phyloP scores from a whole-genome alignment of 2,797 vertebrate genomes.

The Anas flavirostris region DNA sequence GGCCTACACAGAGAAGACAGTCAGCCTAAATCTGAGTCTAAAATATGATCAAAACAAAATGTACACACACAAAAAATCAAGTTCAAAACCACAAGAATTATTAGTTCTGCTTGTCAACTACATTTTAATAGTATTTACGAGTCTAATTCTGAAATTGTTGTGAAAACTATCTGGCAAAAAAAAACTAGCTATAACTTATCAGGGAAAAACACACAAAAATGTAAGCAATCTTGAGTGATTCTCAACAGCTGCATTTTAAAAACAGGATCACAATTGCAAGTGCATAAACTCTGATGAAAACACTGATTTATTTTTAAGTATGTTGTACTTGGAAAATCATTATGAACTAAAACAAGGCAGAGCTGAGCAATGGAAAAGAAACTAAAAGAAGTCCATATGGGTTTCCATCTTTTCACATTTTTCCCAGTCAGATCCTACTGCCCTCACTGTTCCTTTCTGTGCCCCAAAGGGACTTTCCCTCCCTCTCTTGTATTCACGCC shows the following conservation, averaged over 20 bases:
- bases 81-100: conserved; percentile 38
- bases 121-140: conserved; percentile 68
- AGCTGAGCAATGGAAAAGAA: conserved; percentile 49
- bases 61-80: not conserved
- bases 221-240: conserved; percentile 61
- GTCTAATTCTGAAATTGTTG: conserved; percentile 27
- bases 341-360: conserved; percentile 60
- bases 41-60: not conserved
- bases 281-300: conserved; percentile 56
- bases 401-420: not conserved
- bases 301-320: conserved; percentile 59
- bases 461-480: not conserved
- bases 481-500: not conserved
- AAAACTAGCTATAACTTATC: conserved; percentile 48
- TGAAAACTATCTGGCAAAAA: conserved; percentile 55
- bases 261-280: conserved; percentile 42
- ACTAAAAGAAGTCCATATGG: conserved; percentile 35
- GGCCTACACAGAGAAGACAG: not conserved
- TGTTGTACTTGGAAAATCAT: conserved; percentile 62
- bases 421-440: not conserved
- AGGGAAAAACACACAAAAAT: conserved; percentile 55
- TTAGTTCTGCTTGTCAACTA: conserved; percentile 30
- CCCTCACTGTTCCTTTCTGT: not conserved
- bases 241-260: conserved; percentile 57
- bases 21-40: not conserved